Conservation (phyloP, 2,888 invertebrate species). For the Coenonympha arcania region DNA sequence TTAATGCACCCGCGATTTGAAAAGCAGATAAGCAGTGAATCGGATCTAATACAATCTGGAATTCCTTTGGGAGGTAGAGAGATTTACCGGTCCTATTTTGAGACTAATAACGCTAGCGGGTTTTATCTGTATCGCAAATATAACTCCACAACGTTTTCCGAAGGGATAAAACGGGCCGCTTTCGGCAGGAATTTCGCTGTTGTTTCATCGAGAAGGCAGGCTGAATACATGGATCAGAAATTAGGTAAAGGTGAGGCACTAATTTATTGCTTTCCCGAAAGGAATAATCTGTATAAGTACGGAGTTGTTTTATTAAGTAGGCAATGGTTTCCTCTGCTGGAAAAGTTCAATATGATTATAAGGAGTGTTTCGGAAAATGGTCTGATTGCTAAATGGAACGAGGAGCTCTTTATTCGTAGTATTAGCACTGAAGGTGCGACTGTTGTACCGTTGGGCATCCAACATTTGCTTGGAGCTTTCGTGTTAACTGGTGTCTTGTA, state of each 20-base stretch:
- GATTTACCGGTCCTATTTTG: slow-evolving; percentile 68
- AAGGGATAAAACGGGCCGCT: slow-evolving; percentile 57
- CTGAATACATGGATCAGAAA: slow-evolving; percentile 61
- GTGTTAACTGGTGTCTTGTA: slow-evolving; percentile 66
- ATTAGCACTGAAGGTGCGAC: slow-evolving; percentile 39
- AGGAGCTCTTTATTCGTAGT: slow-evolving; percentile 54
- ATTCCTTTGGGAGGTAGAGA: slow-evolving; percentile 65
- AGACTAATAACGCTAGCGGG: slow-evolving; percentile 63
- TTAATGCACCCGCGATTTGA: slow-evolving; percentile 70
- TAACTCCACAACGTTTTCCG: slow-evolving; percentile 56
- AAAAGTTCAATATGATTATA: slow-evolving; percentile 60
- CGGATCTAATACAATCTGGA: slow-evolving; percentile 59
- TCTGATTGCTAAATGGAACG: slow-evolving; percentile 66
- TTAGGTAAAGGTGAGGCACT: slow-evolving; percentile 58
- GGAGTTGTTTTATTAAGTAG: slow-evolving; percentile 62
- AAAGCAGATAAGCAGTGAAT: slow-evolving; percentile 65
- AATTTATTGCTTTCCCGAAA: slow-evolving; percentile 65
- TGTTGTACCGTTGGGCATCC: slow-evolving; percentile 53
- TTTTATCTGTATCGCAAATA: slow-evolving; percentile 70
- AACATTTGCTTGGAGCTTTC: slow-evolving; percentile 65
- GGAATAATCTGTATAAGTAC: slow-evolving; percentile 65
- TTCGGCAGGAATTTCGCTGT: slow-evolving; percentile 60
- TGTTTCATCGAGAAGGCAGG: slow-evolving; percentile 62
- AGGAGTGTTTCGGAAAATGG: slow-evolving; percentile 67
- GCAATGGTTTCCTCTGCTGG: slow-evolving; percentile 66